These are phyloP conservation scores for Mechanitis messenoides DNA, from an alignment of 2,888 invertebrate genomes.

Conservation along the genomic window DNA sequence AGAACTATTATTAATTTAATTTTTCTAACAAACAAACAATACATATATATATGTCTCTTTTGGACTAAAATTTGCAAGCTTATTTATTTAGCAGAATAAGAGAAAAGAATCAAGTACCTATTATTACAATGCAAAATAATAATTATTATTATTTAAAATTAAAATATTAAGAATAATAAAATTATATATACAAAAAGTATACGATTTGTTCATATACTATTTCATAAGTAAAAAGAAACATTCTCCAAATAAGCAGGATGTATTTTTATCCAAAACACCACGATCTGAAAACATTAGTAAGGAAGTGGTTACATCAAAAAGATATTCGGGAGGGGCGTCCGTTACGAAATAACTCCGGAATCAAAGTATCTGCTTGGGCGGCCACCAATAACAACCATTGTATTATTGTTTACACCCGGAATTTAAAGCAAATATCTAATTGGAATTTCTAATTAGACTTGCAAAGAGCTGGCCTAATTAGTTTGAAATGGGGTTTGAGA, in stretches of 20 bases:
- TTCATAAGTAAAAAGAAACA: too few relatives aligned
- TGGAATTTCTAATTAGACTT: slow-evolving; percentile 73
- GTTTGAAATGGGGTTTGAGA: slow-evolving; percentile 48
- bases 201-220: too few relatives aligned
- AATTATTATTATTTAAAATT: too few relatives aligned
- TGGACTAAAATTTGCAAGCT: too few relatives aligned
- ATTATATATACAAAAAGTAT: too few relatives aligned
- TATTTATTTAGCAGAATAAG: too few relatives aligned
- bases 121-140: too few relatives aligned
- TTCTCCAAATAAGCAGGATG: not conserved
- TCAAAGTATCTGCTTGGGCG: slow-evolving; percentile 62
- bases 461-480: slow-evolving; percentile 56
- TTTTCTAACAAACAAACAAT: too few relatives aligned
- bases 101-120: too few relatives aligned
- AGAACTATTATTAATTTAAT: too few relatives aligned
- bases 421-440: slow-evolving; percentile 68
- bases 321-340: slow-evolving; percentile 44
- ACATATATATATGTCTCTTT: too few relatives aligned
- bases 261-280: slow-evolving; percentile 9
- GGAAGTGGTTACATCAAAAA: slow-evolving; percentile 73
- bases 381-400: slow-evolving; percentile 68
- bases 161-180: too few relatives aligned
- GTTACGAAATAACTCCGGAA: slow-evolving; percentile 56
- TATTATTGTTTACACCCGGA: slow-evolving; percentile 65
- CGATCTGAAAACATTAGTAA: slow-evolving; percentile 31